These are phyloP conservation scores for Diachasma alloeum DNA, from an alignment of 1,140 invertebrate genomes.

Conservation along the genomic window DNA sequence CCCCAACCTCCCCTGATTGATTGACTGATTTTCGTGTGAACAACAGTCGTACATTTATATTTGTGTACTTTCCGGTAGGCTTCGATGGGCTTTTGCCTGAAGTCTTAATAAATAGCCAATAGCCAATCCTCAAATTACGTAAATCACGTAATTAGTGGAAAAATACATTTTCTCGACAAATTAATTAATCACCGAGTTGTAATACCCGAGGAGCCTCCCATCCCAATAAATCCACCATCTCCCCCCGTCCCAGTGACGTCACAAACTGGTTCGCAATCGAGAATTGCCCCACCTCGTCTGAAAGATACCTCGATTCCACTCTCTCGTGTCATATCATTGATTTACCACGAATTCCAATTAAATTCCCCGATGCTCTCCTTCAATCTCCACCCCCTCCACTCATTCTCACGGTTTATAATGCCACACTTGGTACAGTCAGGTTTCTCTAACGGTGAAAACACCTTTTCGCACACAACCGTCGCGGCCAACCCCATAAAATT, in stretches of 20 bases:
- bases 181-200: neutral
- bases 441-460: conserved; percentile 32
- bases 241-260: neutral
- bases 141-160: neutral
- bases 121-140: no score
- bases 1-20: no score
- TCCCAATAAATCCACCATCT: neutral
- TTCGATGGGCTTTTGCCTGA: no score
- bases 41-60: no score
- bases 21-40: no score
- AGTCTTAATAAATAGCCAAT: no score
- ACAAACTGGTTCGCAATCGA: conserved; percentile 19
- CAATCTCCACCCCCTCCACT: conserved; percentile 3
- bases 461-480: conserved; percentile 7
- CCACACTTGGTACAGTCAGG: neutral
- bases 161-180: neutral
- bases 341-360: conserved; percentile 49
- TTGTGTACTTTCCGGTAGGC: no score
- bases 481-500: conserved; percentile 29
- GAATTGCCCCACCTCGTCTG: neutral
- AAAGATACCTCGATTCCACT: conserved; percentile 27
- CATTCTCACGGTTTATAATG: neutral
- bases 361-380: conserved; percentile 21
- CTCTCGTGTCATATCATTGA: conserved; percentile 49
- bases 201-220: neutral